phyloP scores from a whole-genome alignment of 2,888 invertebrate species.

The Dysmachus trigonus region DNA sequence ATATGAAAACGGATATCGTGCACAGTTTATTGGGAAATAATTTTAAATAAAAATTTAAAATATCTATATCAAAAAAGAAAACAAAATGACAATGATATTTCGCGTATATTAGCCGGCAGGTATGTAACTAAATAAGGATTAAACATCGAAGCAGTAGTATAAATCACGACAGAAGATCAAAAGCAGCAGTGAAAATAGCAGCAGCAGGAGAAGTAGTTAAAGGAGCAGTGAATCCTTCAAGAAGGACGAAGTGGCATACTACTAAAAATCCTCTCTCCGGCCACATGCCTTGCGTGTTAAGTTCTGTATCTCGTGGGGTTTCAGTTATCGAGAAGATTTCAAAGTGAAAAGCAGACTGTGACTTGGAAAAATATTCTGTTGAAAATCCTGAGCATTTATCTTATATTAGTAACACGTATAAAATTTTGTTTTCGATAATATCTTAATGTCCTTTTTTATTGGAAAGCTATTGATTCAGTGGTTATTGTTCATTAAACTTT shows the following conservation, averaged over 20 bases:
- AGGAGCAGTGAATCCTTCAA: neutral
- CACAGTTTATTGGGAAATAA: neutral
- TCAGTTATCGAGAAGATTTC: neutral
- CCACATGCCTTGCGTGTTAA: neutral
- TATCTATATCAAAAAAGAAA: neutral
- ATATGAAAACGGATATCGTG: neutral
- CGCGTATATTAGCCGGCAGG: neutral
- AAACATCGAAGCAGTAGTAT: neutral
- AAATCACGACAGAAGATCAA: too few relatives aligned
- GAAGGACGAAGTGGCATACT: neutral
- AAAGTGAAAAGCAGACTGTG: neutral
- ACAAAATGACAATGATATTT: neutral
- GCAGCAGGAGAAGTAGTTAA: neutral
- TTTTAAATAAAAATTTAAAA: neutral
- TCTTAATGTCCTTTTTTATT: too few relatives aligned
- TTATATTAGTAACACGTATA: neutral
- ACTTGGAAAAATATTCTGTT: neutral
- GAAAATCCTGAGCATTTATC: neutral
- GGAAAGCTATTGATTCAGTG: too few relatives aligned
- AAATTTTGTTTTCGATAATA: too few relatives aligned
- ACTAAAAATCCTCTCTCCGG: neutral
- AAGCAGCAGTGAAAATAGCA: neutral
- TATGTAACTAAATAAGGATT: neutral
- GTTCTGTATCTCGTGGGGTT: neutral
- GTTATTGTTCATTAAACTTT: too few relatives aligned